Percentiles rank a stretch among this genome's conserved stretches.
Conservation (phyloP, 2,113 vertebrate genomes). For the Pomatostomus ruficeps region DNA sequence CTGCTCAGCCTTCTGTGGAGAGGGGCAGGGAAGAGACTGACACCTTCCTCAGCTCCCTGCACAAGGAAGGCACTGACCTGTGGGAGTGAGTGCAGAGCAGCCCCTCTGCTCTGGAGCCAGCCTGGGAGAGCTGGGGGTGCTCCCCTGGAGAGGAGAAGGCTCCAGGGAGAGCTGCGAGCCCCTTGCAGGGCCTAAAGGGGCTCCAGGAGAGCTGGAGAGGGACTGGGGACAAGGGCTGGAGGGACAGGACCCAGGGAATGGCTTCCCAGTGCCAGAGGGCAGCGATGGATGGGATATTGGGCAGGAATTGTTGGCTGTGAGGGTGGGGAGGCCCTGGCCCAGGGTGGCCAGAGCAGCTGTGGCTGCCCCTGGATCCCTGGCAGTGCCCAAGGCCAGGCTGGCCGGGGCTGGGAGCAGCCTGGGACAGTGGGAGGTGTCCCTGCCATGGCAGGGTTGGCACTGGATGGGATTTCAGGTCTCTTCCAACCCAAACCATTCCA, state of each 20-base stretch:
- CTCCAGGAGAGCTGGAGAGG: neutral
- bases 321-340: neutral
- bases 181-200: neutral
- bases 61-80: neutral
- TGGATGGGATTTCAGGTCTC: fast-evolving
- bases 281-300: neutral
- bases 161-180: neutral
- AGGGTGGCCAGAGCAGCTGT: neutral
- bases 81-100: neutral
- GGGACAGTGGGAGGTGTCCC: neutral
- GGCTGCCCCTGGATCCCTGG: neutral
- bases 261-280: neutral
- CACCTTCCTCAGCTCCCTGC: neutral
- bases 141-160: neutral
- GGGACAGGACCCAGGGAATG: neutral
- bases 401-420: fast-evolving
- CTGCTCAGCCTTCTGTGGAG: neutral
- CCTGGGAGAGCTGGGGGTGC: neutral
- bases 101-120: neutral
- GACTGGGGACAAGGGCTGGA: neutral
- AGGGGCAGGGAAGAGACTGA: neutral
- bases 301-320: fast-evolving
- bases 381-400: neutral
- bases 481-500: neutral
- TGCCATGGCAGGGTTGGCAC: neutral